These are phyloP conservation scores for Saturnia japonica DNA, from an alignment of 2,888 invertebrate genomes.

Conservation along the genomic window DNA sequence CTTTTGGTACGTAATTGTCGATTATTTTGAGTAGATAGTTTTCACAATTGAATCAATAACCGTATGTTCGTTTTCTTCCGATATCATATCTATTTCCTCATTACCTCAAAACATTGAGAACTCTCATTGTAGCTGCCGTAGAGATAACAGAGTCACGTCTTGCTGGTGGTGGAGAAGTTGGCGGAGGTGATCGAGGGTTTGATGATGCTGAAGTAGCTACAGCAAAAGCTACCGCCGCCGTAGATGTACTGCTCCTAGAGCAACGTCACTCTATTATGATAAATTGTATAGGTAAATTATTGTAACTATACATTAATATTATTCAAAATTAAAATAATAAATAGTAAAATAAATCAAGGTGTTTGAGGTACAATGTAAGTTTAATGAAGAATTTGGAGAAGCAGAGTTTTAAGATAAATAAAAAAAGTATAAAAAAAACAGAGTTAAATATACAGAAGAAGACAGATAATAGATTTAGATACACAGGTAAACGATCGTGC, in stretches of 20 bases:
- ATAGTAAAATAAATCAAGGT: not conserved
- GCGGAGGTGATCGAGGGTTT: conserved; percentile 87
- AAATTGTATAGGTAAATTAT: not conserved
- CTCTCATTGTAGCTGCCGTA: conserved; percentile 96
- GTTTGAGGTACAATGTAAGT: not conserved
- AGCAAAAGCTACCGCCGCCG: conserved; percentile 95
- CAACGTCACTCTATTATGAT: conserved; percentile 25
- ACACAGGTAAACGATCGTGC: conserved; percentile 7
- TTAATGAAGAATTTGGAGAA: not conserved
- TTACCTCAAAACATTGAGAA: conserved; percentile 90
- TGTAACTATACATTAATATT: not conserved
- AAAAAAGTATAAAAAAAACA: not conserved
- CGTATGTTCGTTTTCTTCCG: too few species aligned
- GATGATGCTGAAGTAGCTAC: conserved; percentile 94
- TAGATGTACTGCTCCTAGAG: conserved; percentile 90
- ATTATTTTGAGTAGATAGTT: not conserved
- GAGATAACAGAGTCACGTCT: conserved; percentile 89
- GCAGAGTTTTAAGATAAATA: not conserved
- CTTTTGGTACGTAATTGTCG: not conserved
- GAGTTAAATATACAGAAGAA: not conserved
- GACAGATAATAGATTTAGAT: not conserved
- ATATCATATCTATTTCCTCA: not conserved
- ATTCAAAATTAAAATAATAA: not conserved
- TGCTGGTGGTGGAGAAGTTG: conserved; percentile 74
- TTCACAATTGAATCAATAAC: not conserved